Evolutionary conservation across 2,113 vertebrate genomes (phyloP).

Genomic region (Chrysochloris asiatica): DNA sequence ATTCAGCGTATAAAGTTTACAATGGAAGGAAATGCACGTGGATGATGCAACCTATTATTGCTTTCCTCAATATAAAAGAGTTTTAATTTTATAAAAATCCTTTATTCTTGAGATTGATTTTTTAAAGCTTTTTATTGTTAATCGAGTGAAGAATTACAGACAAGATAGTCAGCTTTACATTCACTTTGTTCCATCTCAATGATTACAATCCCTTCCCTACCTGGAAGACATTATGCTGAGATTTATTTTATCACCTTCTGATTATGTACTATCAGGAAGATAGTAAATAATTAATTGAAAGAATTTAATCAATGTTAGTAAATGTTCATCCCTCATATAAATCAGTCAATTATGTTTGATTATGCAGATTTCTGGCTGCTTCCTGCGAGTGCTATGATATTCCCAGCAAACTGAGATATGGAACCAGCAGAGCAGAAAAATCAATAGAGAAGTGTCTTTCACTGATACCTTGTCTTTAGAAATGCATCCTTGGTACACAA

Average conservation of each 20-base stretch:
- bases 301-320: conserved; percentile 83
- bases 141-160: too few relatives aligned
- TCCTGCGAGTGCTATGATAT: conserved; percentile 80
- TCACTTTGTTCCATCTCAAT: too few relatives aligned
- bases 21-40: background rate
- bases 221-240: too few relatives aligned
- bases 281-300: conserved; percentile 88
- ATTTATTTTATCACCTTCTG: conserved; percentile 79
- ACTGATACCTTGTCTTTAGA: conserved; percentile 95
- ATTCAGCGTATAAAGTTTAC: background rate
- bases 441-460: conserved; percentile 75
- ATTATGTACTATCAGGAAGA: conserved; percentile 82
- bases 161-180: too few relatives aligned
- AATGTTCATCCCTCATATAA: conserved; percentile 84
- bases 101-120: too few relatives aligned
- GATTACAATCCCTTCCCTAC: too few relatives aligned
- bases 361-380: conserved; percentile 83
- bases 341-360: conserved; percentile 86
- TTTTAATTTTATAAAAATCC: too few relatives aligned
- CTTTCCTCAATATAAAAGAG: too few relatives aligned
- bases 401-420: conserved; percentile 78
- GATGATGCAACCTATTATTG: background rate
- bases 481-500: conserved; percentile 93
- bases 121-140: too few relatives aligned
- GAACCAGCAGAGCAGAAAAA: conserved; percentile 77